Evolutionary conservation across 1,140 invertebrate genomes (phyloP), one percentile per base, ranked within the genome.

Genomic region (Eupristina koningsbergeri): DNA sequence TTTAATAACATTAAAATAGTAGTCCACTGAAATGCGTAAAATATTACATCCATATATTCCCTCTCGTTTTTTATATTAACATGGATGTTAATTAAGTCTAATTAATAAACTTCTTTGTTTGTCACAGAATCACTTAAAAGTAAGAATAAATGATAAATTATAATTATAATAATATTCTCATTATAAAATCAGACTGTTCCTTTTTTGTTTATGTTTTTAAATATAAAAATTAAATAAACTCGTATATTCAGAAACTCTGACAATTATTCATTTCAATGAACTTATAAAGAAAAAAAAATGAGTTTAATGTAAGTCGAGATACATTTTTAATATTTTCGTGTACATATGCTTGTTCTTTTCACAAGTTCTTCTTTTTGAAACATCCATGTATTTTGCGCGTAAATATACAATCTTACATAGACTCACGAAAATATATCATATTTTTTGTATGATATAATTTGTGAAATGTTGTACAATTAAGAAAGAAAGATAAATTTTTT

Each of bases 261-360:
- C 73, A 31, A 82, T 82, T 82, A 82, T 82, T 82, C 81, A 82
- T 82, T 41, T 82, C 73, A 41, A 64, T 76, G 76, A n/a, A 73
- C 45, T 50, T 6, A 41, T 26, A 19, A 41, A 64, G 6, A 22
- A 39, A 53, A 31, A 69, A 34, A 41, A 15, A 47, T 29, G 22
- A 41, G 3, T 58, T 7, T 64, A 61, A 67, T 67, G 47, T 61
- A 39, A 74, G 47, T 6, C 45, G 22, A 41, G 45, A 53, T 31
- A 19, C 22, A 81, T 81, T 81, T 82, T 76, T 67, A 75, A 75
- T 31, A 67, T 36, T 41, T 69, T 71, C 15, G 34, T 26, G 1
- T 34, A 15, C 73, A 41, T 47, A 19, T 26, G 13, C 8, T 53
- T 50, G 31, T 6, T 36, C 34, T 31, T 31, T 67, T 34, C 34